A percentile compares a stretch with the other conserved stretches of the same genome.
phyloP scores from a whole-genome alignment of 2,888 invertebrate species.

The Pelosia muscerda region DNA sequence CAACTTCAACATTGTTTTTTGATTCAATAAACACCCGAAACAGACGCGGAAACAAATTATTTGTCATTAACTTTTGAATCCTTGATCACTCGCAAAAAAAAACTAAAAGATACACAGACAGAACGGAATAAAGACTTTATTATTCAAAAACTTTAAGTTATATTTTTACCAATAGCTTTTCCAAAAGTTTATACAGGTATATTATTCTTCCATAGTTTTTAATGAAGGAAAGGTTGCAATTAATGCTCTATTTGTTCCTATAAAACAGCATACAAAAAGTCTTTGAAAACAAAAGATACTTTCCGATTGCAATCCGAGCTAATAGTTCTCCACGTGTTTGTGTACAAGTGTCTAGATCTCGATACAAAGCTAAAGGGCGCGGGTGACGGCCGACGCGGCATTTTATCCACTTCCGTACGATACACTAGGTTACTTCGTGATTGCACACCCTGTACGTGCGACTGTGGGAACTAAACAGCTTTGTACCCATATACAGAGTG shows the following conservation, averaged over 20 bases:
- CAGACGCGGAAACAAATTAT: slow-evolving; percentile 59
- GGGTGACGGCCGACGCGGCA: slow-evolving; percentile 79
- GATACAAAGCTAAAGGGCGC: slow-evolving; percentile 78
- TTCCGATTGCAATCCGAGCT: slow-evolving; percentile 46
- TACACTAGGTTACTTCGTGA: slow-evolving; percentile 83
- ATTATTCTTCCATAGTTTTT: not conserved
- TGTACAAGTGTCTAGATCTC: slow-evolving; percentile 65
- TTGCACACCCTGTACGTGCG: slow-evolving; percentile 81
- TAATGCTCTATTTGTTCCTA: not conserved
- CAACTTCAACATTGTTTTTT: slow-evolving; percentile 45
- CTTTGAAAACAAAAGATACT: slow-evolving; percentile 37
- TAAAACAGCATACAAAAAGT: slow-evolving; percentile 25
- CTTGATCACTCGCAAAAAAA: slow-evolving; percentile 43
- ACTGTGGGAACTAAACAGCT: slow-evolving; percentile 82
- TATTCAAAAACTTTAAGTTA: slow-evolving; percentile 29
- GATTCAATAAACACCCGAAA: slow-evolving; percentile 53
- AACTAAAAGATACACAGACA: slow-evolving; percentile 31
- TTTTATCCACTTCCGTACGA: slow-evolving; percentile 81
- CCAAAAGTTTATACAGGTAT: no score
- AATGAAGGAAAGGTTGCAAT: not conserved
- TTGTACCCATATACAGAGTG: slow-evolving; percentile 72
- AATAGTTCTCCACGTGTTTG: slow-evolving; percentile 56
- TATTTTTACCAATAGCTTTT: not conserved
- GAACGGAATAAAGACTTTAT: slow-evolving; percentile 13
- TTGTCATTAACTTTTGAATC: slow-evolving; percentile 49